These are phyloP conservation scores for Amazona guildingii DNA, from an alignment of 2,113 vertebrate genomes.

Conservation along the genomic window DNA sequence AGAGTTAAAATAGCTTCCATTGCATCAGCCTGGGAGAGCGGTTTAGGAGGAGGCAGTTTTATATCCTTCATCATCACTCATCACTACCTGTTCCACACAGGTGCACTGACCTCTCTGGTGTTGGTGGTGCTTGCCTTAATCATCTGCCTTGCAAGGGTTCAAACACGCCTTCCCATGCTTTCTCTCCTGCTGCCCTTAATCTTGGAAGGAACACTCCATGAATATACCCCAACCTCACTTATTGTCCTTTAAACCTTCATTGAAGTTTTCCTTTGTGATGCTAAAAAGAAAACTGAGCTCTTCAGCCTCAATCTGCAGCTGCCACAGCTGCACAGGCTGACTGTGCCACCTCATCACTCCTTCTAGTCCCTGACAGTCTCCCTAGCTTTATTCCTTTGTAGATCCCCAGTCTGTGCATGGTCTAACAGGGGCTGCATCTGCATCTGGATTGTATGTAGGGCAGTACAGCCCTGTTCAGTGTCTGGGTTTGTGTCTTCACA, in stretches of 20 bases:
- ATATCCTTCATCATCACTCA: background rate
- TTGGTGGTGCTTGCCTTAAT: background rate
- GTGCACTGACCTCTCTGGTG: background rate
- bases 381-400: background rate
- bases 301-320: background rate
- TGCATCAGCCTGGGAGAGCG: background rate
- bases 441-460: background rate
- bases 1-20: background rate
- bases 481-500: accelerated
- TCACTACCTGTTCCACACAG: background rate
- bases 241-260: background rate
- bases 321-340: background rate
- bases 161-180: background rate
- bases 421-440: too few relatives aligned
- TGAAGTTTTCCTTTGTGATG: background rate
- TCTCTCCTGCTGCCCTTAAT: background rate
- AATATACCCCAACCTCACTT: background rate
- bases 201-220: background rate
- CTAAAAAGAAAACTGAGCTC: background rate
- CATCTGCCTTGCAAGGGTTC: background rate
- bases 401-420: background rate
- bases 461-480: background rate
- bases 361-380: accelerated
- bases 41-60: background rate
- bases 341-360: accelerated